Evolutionary conservation across 2,888 invertebrate species (phyloP).

Genomic region (Philopedon plagiatum): DNA sequence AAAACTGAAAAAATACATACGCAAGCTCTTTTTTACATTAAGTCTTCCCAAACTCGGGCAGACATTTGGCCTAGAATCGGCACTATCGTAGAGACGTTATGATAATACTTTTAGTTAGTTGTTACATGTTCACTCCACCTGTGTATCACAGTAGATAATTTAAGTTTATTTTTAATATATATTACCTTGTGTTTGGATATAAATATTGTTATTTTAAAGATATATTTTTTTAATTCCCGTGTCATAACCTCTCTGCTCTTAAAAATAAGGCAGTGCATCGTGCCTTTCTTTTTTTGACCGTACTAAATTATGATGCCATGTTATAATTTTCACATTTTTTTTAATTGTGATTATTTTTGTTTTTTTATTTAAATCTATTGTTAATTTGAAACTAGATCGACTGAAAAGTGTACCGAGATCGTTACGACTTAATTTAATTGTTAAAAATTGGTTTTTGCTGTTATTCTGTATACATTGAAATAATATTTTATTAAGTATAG

Average conservation of each 20-base stretch:
- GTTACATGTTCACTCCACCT: conserved; percentile 41
- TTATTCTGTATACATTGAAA: conserved; percentile 61
- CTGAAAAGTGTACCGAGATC: conserved; percentile 58
- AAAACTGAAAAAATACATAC: conserved; percentile 55
- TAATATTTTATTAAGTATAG: conserved; percentile 51
- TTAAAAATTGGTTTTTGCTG: conserved; percentile 60
- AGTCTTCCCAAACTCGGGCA: conserved; percentile 63
- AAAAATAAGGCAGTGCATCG: conserved; percentile 65
- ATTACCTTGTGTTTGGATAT: conserved; percentile 18
- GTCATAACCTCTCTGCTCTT: conserved; percentile 67
- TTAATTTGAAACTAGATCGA: conserved; percentile 55
- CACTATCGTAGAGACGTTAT: conserved; percentile 68
- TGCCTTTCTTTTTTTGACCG: conserved; percentile 67
- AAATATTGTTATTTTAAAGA: conserved; percentile 9
- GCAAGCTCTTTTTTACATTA: conserved; percentile 60
- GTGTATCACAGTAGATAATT: conserved; percentile 19
- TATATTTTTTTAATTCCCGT: conserved; percentile 51
- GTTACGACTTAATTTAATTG: conserved; percentile 59
- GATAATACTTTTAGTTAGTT: conserved; percentile 58
- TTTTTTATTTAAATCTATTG: conserved; percentile 53
- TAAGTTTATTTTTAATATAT: conserved; percentile 34
- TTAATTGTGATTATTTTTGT: conserved; percentile 14
- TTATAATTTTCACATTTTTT: conserved; percentile 40
- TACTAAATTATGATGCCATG: conserved; percentile 59
- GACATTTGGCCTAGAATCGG: conserved; percentile 65